These are phyloP conservation scores for Hipparchia sbordonii DNA, from an alignment of 2,888 invertebrate genomes.

Conservation along the genomic window DNA sequence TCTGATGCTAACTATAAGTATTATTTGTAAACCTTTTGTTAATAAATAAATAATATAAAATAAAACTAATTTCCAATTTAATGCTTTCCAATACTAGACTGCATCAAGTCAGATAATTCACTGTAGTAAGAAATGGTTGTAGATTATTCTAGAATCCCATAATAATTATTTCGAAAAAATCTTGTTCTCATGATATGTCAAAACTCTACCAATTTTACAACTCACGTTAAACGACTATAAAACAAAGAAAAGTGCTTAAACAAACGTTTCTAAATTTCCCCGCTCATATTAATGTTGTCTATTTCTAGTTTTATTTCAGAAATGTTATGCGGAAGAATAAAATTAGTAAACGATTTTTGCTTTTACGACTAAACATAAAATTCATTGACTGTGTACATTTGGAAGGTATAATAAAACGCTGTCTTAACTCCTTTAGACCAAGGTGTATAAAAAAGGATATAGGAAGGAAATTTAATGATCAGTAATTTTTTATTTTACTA, in stretches of 20 bases:
- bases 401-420: conserved; percentile 23
- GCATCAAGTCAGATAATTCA: no score
- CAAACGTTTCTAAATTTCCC: neutral
- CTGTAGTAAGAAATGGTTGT: no score
- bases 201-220: no score
- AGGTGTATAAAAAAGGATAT: conserved; percentile 6
- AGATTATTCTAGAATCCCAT: no score
- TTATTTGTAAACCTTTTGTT: no score
- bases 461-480: conserved; percentile 12
- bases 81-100: no score
- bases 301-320: conserved; percentile 8
- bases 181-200: no score
- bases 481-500: neutral
- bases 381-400: conserved; percentile 22
- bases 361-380: conserved; percentile 25
- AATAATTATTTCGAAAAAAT: no score
- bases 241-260: neutral
- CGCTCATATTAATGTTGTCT: conserved; percentile 2
- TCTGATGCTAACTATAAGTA: no score
- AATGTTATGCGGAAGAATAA: conserved; percentile 12
- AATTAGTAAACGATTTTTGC: conserved; percentile 17
- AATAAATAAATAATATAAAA: no score
- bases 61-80: no score
- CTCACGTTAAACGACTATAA: neutral
- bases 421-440: conserved; percentile 4